Base-by-base conservation (phyloP, 1,140 invertebrate genomes). In the Vollenhovia emeryi region DNA sequence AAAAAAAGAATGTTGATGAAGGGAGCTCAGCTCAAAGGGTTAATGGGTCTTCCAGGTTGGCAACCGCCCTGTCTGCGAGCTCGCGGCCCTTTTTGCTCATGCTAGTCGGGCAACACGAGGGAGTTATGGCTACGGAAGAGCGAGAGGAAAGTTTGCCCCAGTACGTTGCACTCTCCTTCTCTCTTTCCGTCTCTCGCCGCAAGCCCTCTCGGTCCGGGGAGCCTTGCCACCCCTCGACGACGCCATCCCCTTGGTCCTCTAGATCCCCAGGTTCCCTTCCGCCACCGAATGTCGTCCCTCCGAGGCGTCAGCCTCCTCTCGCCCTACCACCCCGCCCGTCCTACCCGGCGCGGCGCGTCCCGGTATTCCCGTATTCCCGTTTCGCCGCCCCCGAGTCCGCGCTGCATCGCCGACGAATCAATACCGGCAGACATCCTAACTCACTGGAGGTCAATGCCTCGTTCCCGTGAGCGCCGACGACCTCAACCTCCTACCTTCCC, bases 401-500 rank as follows among this genome's bases (percentile, higher is more conserved):
- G 85, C 84, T 89, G 85, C 89, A 90, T 86, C 89, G 86, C 80
- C 90, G 87, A 90, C 92, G 92, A 93, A 94, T 94, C 93, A 94
- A 94, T 94, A 93, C 93, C 89, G 92, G 92, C 93, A 94, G 94
- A 94, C 92, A 91, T 92, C 91, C 91, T 91, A 91, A 93, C 92
- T 92, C 92, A 90, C 91, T 92, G 75, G 91, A 93, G 92, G 92
- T 93, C 92, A 93, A 93, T 93, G 92, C 92, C 92, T 93, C 91
- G 92, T 92, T 92, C 92, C 91, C 91, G 89, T 87, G 88, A 90
- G 90, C 91, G 90, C 89, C 92, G 91, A 88, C 92, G 92, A 93
- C 92, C 92, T 93, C 92, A 93, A 93, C 92, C 92, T 93, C 92
- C 92, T 93, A 91, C 90, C 86, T 88, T 87, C 68, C 82, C 89